Evolutionary conservation across 2,113 vertebrate species (phyloP), one percentile per base, ranked within the genome.

Genomic region (Litocranius walleri): DNA sequence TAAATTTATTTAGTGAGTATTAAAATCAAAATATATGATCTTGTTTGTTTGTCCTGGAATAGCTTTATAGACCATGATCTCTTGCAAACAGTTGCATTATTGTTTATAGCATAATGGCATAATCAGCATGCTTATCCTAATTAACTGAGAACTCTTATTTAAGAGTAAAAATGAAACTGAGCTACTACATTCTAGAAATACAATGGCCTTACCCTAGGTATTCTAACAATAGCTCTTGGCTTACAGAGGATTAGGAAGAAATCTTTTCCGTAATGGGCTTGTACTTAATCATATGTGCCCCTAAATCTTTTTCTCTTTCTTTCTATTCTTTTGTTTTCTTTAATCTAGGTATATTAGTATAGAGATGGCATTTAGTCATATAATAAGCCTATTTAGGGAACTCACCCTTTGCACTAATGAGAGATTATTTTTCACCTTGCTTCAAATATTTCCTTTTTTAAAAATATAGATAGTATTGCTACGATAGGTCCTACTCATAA

Each of bases 381-480:
- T 98, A 84, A 97, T 98, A 98, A 97, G 95, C 40, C 88, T 98
- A 96, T 88, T 97, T 97, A 98, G 82, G 4, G 91, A 98, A 97
- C 97, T 98, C 97, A 98, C 97, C 91, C 56, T 98, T 98, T 98
- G 77, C 48, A 98, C 27, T 85, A 57, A 98, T 93, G 59, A 98
- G 62, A 98, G 54, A 36, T 97, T 98, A 90, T 43, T 99, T 99
- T 99, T 99, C 99, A 99, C 99, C 99, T 99, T 99, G 99, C 99
- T 99, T 99, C 99, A 99, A 99, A 99, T 99, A 98, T 98, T 98
- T 98, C 95, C 98, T 98, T 89, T 98, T 97, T 96, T 97, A 94
- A 94, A 92, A 92, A 40, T 88, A 95, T 52, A 13, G 64, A 96
- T 62, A 90, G 48, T 86, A 74, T 19, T 27, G 8, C 33, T 54